Evolutionary conservation across 1,140 invertebrate genomes (phyloP), one percentile per base, ranked within the genome.

Genomic region (Aphidius gifuensis): DNA sequence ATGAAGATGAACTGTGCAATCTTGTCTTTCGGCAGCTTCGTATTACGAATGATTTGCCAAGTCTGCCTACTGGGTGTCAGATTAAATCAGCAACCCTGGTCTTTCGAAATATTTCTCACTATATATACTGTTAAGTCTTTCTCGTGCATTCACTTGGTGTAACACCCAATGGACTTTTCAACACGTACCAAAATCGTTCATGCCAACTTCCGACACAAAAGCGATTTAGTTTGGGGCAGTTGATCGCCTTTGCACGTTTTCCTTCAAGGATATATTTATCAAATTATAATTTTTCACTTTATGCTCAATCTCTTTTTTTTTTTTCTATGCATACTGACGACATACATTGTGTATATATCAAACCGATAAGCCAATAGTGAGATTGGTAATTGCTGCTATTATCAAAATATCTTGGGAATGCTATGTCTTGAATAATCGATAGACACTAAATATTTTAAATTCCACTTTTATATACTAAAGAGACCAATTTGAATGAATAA

Each of bases 341-440:
- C 40, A 44, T 58, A 56, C 46, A 39, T 39, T 44, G 39, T 44
- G 45, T 16, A 46, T 55, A 16, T 16, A 16, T 16, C 16, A 49
- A 21, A 58, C 40, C 32, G 65, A 68, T 68, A 62, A 67, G 60
- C 65, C 66, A 68, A 69, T 68, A 62, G 58, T 50, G 42, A 9
- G 64, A 50, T 56, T 66, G 58, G 65, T 64, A 67, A 71, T 73
- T 66, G 63, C 60, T 54, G 64, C 70, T 65, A 71, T 70, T 69
- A 72, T 46, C 56, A 40, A 48, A 16, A 57, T 51, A 23, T 7
- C 48, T 7, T 23, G 23, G 23, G 11, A n/a, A 21, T 9, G 9
- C 40, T 58, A 62, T 38, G 46, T 60, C 21, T 44, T 50, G 64
- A 66, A 63, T 69, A 69, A 69, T 61, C 63, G 61, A 68, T 63